These are phyloP conservation scores for Diogma glabrata DNA, from an alignment of 2,888 invertebrate genomes.

Conservation along the genomic window DNA sequence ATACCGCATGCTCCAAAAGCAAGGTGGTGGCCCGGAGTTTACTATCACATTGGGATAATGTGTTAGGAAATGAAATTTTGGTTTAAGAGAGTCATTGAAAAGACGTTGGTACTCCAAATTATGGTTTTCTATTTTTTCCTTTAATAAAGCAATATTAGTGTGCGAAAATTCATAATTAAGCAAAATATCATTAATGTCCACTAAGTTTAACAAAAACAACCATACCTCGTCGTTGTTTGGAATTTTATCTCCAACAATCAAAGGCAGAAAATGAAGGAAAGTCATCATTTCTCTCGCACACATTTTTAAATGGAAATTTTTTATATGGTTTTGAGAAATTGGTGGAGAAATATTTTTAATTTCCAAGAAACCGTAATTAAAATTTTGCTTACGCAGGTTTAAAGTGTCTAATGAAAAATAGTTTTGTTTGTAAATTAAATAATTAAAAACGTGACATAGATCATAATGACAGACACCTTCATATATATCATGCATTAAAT, in stretches of 20 bases:
- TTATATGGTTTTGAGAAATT: no score
- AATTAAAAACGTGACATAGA: not conserved
- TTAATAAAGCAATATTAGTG: no score
- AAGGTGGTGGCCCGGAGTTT: not conserved
- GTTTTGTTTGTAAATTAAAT: constrained; percentile 1
- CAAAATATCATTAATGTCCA: no score
- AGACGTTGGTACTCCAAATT: not conserved
- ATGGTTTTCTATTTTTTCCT: not conserved
- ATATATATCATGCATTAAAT: not conserved
- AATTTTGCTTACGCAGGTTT: not conserved
- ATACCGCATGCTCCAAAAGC: not conserved
- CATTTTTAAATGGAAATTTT: no score
- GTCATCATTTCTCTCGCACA: constrained; percentile 1
- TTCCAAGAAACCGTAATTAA: not conserved
- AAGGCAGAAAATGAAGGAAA: not conserved
- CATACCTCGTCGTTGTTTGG: not conserved
- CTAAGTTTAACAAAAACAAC: not conserved
- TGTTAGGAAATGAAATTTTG: not conserved
- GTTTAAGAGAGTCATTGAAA: not conserved
- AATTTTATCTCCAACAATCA: not conserved
- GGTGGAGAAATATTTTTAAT: not conserved
- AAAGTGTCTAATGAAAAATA: not conserved
- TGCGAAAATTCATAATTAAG: no score
- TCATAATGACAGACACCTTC: not conserved
- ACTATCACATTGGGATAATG: not conserved